Base-by-base conservation (phyloP, 2,888 invertebrate species). In the Tryphoninae sp. region DNA sequence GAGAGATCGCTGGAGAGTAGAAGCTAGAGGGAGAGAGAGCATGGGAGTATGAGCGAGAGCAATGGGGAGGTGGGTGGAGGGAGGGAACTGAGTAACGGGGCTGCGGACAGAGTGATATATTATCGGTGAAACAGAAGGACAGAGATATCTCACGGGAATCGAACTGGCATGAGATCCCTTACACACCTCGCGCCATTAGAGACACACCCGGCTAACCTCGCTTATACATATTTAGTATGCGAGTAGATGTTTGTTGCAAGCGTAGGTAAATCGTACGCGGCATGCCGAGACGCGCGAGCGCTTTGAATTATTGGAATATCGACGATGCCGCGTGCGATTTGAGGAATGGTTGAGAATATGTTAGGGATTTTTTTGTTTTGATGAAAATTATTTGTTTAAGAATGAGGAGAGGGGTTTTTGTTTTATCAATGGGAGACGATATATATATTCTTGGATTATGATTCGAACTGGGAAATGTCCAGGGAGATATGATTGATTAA, bases 91-190 rank as follows among this genome's bases (percentile, higher is more conserved):
- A 92, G 90, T 91, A 92, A 91, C 92, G 90, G 88, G 88, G 84
- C 89, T 91, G 92, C 88, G 91, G 92, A 92, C 92, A 91, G 90
- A 88, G 91, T 92, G 92, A 92, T 91, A 90, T 90, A 92, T 92
- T 89, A 91, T 90, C 87, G 84, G 83, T 79, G 85, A 84, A 90
- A 89, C 88, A 88, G 88, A 88, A 89, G 89, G 89, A 89, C 89
- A 86, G 86, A 76, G 89, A 86, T 82, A 82, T 90, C 91, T 91
- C 90, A 88, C 80, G 91, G 89, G 91, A 91, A 89, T 89, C 89
- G 89, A 90, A 87, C 87, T 84, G 86, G 86, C 80, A 87, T 9
- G 78, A 73, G 76, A 64, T 8, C 89, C 88, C 89, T 89, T 89
- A 86, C 83, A 82, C 89, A 88, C 89, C 90, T 90, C 90, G 88